These are phyloP conservation scores for Cryptoblepharus egeriae DNA, from an alignment of 2,797 vertebrate genomes.

Conservation along the genomic window DNA sequence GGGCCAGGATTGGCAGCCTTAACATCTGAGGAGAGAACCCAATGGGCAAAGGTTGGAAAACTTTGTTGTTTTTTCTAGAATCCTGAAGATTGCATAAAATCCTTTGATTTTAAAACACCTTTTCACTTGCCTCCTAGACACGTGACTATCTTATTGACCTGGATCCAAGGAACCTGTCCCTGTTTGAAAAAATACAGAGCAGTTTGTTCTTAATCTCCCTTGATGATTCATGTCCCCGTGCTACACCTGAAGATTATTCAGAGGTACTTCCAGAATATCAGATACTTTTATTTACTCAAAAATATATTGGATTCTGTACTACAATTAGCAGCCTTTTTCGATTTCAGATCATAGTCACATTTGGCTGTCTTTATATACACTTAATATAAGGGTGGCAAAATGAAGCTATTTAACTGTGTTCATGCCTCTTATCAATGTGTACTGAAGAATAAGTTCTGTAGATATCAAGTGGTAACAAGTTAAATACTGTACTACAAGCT, in stretches of 20 bases:
- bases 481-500: neutral
- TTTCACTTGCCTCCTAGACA: constrained; percentile 75
- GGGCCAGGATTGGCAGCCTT: constrained; percentile 88
- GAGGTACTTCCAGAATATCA: constrained; percentile 77
- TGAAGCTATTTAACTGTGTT: neutral
- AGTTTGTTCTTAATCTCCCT: constrained; percentile 85
- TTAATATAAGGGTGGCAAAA: neutral
- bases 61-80: neutral
- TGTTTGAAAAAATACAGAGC: constrained; percentile 91
- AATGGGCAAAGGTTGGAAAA: constrained; percentile 88
- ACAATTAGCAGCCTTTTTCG: neutral
- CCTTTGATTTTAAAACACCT: constrained; percentile 42
- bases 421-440: neutral
- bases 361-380: neutral
- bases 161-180: constrained; percentile 86
- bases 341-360: constrained; percentile 3
- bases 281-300: neutral
- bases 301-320: neutral
- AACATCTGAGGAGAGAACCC: constrained; percentile 89
- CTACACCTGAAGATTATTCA: constrained; percentile 86
- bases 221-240: constrained; percentile 85
- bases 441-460: neutral
- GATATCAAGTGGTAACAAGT: neutral
- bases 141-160: constrained; percentile 90
- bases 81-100: constrained; percentile 4